Percentiles rank a stretch among this genome's conserved stretches.
Conservation (phyloP, 2,113 vertebrate genomes). For the Stegastes partitus region DNA sequence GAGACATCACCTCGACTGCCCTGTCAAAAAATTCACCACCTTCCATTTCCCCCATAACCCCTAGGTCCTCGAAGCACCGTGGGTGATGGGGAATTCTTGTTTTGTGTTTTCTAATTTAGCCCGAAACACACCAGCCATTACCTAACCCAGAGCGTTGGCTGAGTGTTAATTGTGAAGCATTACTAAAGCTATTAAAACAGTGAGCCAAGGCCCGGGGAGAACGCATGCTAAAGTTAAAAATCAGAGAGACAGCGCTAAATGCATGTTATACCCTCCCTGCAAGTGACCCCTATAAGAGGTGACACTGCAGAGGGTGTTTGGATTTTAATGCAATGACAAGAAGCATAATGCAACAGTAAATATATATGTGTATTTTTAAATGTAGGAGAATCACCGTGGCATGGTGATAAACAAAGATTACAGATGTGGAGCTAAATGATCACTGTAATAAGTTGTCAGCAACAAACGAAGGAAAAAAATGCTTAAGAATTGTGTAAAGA, state of each 20-base stretch:
- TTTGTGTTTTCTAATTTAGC: slow-evolving; percentile 78
- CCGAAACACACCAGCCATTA: slow-evolving; percentile 72
- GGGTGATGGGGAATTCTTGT: slow-evolving; percentile 71
- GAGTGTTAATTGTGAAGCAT: slow-evolving; percentile 82
- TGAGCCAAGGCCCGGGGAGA: slow-evolving; percentile 71
- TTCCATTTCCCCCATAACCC: slow-evolving; percentile 76
- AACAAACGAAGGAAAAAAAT: neutral
- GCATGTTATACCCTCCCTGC: slow-evolving; percentile 43
- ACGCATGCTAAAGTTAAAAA: slow-evolving; percentile 62
- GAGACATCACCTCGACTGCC: slow-evolving; percentile 78
- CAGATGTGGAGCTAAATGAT: neutral
- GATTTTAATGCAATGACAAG: slow-evolving; percentile 16
- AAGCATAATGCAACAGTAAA: neutral
- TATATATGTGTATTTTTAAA: neutral
- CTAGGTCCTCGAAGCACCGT: slow-evolving; percentile 65
- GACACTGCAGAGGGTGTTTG: slow-evolving; percentile 9
- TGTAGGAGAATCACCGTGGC: too few relatives aligned
- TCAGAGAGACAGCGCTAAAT: slow-evolving; percentile 62
- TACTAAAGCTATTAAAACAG: slow-evolving; percentile 80
- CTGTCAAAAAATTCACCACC: slow-evolving; percentile 84
- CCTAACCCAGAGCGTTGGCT: slow-evolving; percentile 69
- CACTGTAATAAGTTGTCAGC: neutral
- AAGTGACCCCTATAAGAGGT: slow-evolving; percentile 39
- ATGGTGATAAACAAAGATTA: too few relatives aligned
- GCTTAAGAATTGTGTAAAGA: neutral